phyloP scores from a whole-genome alignment of 1,140 invertebrate species.

The Holotrichia oblita region DNA sequence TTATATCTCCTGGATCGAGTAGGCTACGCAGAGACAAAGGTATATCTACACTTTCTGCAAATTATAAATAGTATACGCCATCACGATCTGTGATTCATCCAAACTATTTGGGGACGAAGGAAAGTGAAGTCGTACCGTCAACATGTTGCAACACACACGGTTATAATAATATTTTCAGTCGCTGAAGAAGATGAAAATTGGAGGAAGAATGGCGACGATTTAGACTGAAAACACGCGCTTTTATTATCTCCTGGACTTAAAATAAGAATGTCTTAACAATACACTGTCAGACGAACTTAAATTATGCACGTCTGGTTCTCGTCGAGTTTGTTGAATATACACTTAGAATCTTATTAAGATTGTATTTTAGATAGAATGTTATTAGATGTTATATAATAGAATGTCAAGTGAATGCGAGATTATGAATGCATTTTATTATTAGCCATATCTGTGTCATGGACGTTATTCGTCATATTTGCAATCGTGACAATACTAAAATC shows the following conservation, averaged over 20 bases:
- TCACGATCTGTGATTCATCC: conserved; percentile 27
- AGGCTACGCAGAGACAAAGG: conserved; percentile 8
- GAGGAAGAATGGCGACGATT: neutral
- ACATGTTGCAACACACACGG: neutral
- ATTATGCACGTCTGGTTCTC: neutral
- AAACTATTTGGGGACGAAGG: conserved; percentile 20
- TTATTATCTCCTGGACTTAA: neutral
- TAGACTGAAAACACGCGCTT: neutral
- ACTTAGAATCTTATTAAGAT: conserved; percentile 21
- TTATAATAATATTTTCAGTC: neutral
- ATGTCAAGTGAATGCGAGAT: neutral
- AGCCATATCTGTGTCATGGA: no score
- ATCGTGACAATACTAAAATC: no score
- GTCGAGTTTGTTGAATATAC: neutral
- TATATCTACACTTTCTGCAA: conserved; percentile 21
- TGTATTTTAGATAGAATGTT: neutral
- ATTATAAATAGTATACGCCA: conserved; percentile 29
- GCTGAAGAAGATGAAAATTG: neutral
- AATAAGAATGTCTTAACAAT: conserved; percentile 14
- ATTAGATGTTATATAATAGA: neutral
- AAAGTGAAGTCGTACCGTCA: conserved; percentile 17
- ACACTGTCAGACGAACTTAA: neutral
- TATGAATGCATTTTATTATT: no score
- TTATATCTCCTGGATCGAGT: conserved; percentile 5
- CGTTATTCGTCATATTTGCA: no score